Base-by-base conservation (phyloP, 1,140 invertebrate species). In the Tribolium castaneum region DNA sequence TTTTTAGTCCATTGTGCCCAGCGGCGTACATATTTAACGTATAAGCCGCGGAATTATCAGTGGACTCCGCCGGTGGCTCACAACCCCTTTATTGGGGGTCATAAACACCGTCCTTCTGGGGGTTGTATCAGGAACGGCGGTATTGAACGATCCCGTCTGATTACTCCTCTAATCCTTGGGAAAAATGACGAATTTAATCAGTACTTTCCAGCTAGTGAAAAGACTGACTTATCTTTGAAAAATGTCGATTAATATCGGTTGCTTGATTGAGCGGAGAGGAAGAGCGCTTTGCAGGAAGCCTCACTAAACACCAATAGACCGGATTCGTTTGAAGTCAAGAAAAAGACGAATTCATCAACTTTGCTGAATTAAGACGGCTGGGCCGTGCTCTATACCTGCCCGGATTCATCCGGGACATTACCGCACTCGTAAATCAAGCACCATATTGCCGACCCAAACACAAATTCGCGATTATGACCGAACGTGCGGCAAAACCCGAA, bases 31-130 rank as follows among this genome's bases (percentile, higher is more conserved):
- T 81, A 79, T 81, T 81, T 77, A 81, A 73, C 71, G 75, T 39
- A 77, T 79, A 80, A 77, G 71, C 80, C 73, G n/a, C 25, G 50
- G 80, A 77, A 81, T 79, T 78, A 80, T 80, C 80, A 81, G 72
- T 72, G 80, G 78, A 80, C 78, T 74, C 34, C 70, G 45, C 39
- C 73, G 35, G 74, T 72, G 72, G 19, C 80, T 50, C 19, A 22
- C 78, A 80, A 81, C 78, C 78, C 80, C 78, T 80, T 81, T 81
- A 79, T 81, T 79, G 78, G 78, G 77, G 75, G 75, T 71, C 78
- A 77, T 80, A 80, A 81, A 81, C 71, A 59, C 19, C 62, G 56
- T 80, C 75, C 78, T 75, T 71, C 25, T 56, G 80, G 75, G 59
- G 25, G 70, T 22, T 59, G 35, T 77, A 72, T 56, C 76, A 30